Evolutionary conservation across 2,888 invertebrate genomes (phyloP), one percentile per base, ranked within the genome.

Genomic region (Agonopterix alstromeriana): DNA sequence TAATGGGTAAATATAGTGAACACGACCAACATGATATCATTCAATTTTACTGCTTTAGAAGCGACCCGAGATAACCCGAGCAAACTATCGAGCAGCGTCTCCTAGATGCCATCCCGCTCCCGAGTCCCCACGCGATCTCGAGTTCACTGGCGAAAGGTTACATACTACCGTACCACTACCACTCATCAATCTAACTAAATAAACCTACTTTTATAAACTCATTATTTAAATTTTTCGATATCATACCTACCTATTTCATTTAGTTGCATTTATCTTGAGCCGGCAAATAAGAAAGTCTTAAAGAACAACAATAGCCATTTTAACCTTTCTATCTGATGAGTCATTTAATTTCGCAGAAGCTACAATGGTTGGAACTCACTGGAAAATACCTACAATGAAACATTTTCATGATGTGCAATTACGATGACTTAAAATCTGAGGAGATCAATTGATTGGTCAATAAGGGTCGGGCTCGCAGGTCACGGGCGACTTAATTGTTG

Each of bases 31-130:
- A 74, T 61, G 83, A 83, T 87, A 87, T 86, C 85, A 82, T 87
- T 87, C 78, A 86, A 87, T 86, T 82, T 84, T 85, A 86, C 82
- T 84, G 84, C 86, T 86, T 83, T 80, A 79, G 82, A 81, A 78
- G 71, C 75, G 86, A 85, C 85, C 86, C 62, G 52, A 61, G 86
- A 87, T 87, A 88, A 87, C 87, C 87, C 80, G 64, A 49, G 65
- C 70, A 68, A 77, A 77, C 78, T 77, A 77, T 77, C 82, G 73
- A 70, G 63, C 73, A 65, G 67, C 75, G 79, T 73, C 82, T 80
- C 77, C 75, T 77, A 80, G 82, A 76, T 73, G 78, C 67, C 73
- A 70, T 71, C 70, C 72, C 65, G 65, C 70, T 71, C 70, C 72
- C 65, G 65, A 63, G 70, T 71, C 70, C 72, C 65, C 65, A 63